phyloP scores from a whole-genome alignment of 1,140 invertebrate genomes.

The Drosophila mojavensis region DNA sequence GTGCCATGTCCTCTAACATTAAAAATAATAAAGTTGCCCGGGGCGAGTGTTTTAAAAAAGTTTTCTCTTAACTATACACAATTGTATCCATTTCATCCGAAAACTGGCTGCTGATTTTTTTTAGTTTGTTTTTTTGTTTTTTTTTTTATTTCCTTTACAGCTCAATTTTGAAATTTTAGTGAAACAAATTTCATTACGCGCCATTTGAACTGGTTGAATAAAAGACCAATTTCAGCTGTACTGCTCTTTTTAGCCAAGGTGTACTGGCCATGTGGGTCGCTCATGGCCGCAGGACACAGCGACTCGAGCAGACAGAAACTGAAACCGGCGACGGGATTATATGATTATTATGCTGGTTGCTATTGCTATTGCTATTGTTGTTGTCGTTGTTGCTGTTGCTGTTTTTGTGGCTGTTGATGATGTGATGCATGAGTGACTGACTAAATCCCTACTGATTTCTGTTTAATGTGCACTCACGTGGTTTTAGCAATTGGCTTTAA shows the following conservation, averaged over 20 bases:
- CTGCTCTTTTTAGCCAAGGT: conserved; percentile 17
- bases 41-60: not conserved
- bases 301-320: conserved; percentile 31
- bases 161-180: conserved; percentile 12
- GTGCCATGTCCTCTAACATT: not conserved
- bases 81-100: not conserved
- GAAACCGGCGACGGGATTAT: conserved; percentile 6
- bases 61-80: conserved; percentile 5
- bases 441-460: conserved; percentile 36
- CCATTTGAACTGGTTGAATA: conserved; percentile 26
- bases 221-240: conserved; percentile 27
- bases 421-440: conserved; percentile 50
- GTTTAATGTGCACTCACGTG: not conserved
- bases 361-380: not conserved
- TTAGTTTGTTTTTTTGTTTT: not conserved
- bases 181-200: conserved; percentile 26
- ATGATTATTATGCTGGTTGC: not conserved
- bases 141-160: conserved; percentile 1
- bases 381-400: conserved; percentile 13
- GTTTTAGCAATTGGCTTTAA: conserved; percentile 28
- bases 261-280: not conserved
- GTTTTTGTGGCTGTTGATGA: conserved; percentile 30
- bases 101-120: not conserved
- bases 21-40: not conserved
- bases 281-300: conserved; percentile 22